phyloP scores from a whole-genome alignment of 2,888 invertebrate genomes.

The Drosophila rubida region DNA sequence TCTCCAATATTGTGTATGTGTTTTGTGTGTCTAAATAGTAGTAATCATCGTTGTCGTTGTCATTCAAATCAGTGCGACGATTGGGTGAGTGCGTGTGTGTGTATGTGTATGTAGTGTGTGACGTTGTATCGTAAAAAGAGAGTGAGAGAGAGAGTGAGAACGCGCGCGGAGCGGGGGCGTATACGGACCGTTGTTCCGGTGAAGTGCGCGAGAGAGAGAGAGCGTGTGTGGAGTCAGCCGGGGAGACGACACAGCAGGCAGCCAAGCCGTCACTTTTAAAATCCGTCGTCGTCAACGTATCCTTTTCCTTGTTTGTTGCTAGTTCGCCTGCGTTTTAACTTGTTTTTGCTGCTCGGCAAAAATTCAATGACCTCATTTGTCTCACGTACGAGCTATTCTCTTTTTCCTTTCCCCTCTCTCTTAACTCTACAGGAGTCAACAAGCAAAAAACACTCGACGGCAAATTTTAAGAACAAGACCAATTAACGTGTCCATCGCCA shows the following conservation, averaged over 20 bases:
- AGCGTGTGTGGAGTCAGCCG: constrained; percentile 33
- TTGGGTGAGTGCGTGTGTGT: constrained; percentile 42
- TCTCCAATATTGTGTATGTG: constrained; percentile 3
- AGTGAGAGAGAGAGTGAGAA: constrained; percentile 21
- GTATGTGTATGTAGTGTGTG: constrained; percentile 62
- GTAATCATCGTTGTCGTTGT: constrained; percentile 61
- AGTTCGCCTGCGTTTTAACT: constrained; percentile 19
- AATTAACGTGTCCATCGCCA: constrained; percentile 36
- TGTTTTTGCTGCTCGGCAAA: constrained; percentile 44
- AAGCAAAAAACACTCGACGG: constrained; percentile 52
- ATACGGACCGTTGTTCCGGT: constrained; percentile 64
- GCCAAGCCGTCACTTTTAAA: constrained; percentile 37
- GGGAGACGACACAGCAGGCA: constrained; percentile 23
- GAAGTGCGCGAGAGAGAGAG: constrained; percentile 41
- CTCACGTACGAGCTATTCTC: constrained; percentile 65
- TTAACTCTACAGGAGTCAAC: constrained; percentile 40
- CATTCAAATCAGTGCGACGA: constrained; percentile 70
- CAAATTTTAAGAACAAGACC: constrained; percentile 41
- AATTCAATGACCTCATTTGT: constrained; percentile 82
- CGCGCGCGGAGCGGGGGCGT: constrained; percentile 61
- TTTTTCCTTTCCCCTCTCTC: constrained; percentile 28
- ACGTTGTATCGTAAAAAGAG: constrained; percentile 71
- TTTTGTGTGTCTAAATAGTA: constrained; percentile 48
- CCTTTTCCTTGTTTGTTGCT: constrained; percentile 43
- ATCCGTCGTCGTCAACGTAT: constrained; percentile 23